Percentiles rank a stretch among this genome's conserved stretches.
Evolutionary conservation across 2,888 invertebrate genomes (phyloP).

Genomic region (Erpobdella octoculata): DNA sequence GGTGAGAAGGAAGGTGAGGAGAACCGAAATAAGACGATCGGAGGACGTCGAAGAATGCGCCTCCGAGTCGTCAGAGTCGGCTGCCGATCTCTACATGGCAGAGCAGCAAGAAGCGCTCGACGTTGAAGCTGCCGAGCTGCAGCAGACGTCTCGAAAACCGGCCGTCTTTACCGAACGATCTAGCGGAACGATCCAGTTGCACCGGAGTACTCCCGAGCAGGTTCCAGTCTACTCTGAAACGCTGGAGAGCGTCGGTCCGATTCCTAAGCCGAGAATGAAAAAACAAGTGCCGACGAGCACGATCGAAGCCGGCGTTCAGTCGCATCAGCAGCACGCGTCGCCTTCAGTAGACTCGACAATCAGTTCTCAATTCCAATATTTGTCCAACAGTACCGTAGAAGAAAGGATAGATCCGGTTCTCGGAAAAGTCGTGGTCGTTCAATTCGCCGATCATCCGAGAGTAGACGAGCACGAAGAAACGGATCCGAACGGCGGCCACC

Average conservation of each 20-base stretch:
- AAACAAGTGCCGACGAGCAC: not conserved
- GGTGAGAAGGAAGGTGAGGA: conserved; percentile 20
- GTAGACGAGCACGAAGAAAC: conserved; percentile 23
- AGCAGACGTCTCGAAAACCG: not conserved
- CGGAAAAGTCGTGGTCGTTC: not conserved
- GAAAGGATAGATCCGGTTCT: not conserved
- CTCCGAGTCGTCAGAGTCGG: not conserved
- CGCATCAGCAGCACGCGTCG: not conserved
- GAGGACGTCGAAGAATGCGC: not conserved
- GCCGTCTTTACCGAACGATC: not conserved
- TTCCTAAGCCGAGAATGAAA: not conserved
- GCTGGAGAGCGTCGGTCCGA: not conserved
- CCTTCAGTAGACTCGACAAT: too few species aligned
- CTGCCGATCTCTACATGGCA: not conserved
- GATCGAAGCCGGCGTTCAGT: not conserved
- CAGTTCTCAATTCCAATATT: too few species aligned
- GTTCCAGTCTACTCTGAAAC: too few species aligned
- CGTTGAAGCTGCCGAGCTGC: not conserved
- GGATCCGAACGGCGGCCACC: not conserved
- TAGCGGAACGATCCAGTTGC: not conserved
- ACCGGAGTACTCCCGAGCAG: not conserved
- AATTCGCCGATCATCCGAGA: conserved; percentile 13
- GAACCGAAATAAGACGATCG: conserved; percentile 19
- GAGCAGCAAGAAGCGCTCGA: not conserved
- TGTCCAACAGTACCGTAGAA: not conserved